Evolutionary conservation across 2,888 invertebrate species (phyloP).

Genomic region (Lithophane semibrunnea): DNA sequence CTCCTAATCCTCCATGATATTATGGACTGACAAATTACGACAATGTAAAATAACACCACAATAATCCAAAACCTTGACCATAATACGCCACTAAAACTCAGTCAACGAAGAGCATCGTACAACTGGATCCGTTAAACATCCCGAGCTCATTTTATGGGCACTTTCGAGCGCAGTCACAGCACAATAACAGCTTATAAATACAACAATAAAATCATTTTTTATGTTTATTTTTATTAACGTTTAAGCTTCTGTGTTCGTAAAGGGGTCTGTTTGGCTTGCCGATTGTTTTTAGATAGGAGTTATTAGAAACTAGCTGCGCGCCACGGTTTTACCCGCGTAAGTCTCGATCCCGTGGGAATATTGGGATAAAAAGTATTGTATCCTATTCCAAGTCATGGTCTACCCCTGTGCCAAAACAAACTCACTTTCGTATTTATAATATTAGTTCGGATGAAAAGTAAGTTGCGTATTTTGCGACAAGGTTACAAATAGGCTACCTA

Average conservation of each 20-base stretch:
- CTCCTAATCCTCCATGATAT: too few relatives aligned
- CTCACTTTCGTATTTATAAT: too few relatives aligned
- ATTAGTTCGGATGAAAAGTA: background rate
- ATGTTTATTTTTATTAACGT: slow-evolving; percentile 61
- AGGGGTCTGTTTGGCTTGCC: slow-evolving; percentile 34
- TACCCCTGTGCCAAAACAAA: too few relatives aligned
- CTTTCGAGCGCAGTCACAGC: slow-evolving; percentile 52
- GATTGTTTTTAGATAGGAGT: slow-evolving; percentile 56
- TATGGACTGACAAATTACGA: too few relatives aligned
- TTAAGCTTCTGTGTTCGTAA: slow-evolving; percentile 61
- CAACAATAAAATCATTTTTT: slow-evolving; percentile 64
- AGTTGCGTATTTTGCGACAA: background rate
- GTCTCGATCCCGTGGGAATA: too few relatives aligned
- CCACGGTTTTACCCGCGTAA: too few relatives aligned
- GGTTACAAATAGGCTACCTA: background rate
- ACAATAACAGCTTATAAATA: slow-evolving; percentile 66
- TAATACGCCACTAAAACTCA: slow-evolving; percentile 12
- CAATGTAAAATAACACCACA: slow-evolving; percentile 8
- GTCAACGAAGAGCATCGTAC: slow-evolving; percentile 25
- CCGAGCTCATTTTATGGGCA: slow-evolving; percentile 57
- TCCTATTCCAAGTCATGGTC: too few relatives aligned
- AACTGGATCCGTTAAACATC: slow-evolving; percentile 58
- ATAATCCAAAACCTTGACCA: slow-evolving; percentile 20
- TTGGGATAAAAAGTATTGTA: too few relatives aligned
- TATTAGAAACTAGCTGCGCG: slow-evolving; percentile 9